Base-by-base conservation (phyloP, 1,140 invertebrate species). In the Harlomillsia oculata region DNA sequence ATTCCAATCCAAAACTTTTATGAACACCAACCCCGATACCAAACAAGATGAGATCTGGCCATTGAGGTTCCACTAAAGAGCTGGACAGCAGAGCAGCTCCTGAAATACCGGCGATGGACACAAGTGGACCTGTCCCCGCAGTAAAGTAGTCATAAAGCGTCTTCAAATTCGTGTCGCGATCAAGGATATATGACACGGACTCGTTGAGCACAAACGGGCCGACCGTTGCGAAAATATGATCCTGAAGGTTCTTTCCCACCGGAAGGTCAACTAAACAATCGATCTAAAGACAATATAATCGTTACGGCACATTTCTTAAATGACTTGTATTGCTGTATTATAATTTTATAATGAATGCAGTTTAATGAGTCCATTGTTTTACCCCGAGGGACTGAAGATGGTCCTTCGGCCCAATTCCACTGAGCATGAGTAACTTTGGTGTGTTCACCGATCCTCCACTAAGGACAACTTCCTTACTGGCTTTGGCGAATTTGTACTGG, bases 341-440 rank as follows among this genome's bases (percentile, higher is more conserved):
- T 51, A 37, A 40, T 6, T 51, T n/a, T 40, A 8, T 21, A 26
- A 8, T 11, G 9, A n/a, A 11, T n/a, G 9, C 9, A 34, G 32
- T n/a, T 30, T 28, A 21, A 40, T 8, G 20, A 29, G 16, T 20
- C 14, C 3, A 53, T 16, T 21, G 32, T 29, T 25, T 26, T 26
- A 72, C 68, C 5, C 61, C 53, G 16, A 67, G 20, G 46, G 60
- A 51, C 53, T 70, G 32, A 14, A 77, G 61, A 60, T 77, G 69
- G 2, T 69, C 56, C 34, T 63, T 68, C 0, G 75, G 73, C n/a
- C 76, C 77, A 30, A 78, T 67, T n/a, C 76, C 76, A 11, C 74
- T 76, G 1, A 77, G 62, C 67, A 78, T 69, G 5, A 78, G 62
- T 18, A 78, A 32, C 52, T 73, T 66, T 3, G 73, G 68, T 5